A percentile compares a stretch with the other conserved stretches of the same genome.
These are phyloP conservation scores for Nemapogon koenigi DNA, from an alignment of 2,888 invertebrate genomes.

Conservation along the genomic window DNA sequence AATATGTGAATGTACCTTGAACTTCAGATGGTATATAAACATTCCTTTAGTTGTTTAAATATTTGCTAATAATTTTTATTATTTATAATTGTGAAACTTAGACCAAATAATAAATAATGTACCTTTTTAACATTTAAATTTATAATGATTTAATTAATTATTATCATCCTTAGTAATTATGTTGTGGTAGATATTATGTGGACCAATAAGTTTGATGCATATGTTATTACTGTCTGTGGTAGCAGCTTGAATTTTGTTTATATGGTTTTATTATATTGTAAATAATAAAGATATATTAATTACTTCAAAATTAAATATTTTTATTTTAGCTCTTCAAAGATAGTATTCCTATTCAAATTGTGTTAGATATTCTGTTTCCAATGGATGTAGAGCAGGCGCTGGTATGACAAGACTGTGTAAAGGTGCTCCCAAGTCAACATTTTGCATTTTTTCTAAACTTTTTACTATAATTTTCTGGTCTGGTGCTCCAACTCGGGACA, in stretches of 20 bases:
- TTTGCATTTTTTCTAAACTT: constrained; percentile 75
- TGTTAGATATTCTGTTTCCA: constrained; percentile 87
- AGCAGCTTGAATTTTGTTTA: constrained; percentile 54
- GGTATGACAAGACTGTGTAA: constrained; percentile 94
- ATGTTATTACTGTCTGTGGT: constrained; percentile 49
- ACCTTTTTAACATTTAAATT: constrained; percentile 57
- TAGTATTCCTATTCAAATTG: constrained; percentile 61
- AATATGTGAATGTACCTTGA: constrained; percentile 18
- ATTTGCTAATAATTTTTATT: constrained; percentile 49
- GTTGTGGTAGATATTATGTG: constrained; percentile 59
- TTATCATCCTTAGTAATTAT: constrained; percentile 41
- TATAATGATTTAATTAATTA: constrained; percentile 44
- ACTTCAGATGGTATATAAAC: constrained; percentile 55
- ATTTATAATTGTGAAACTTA: constrained; percentile 61
- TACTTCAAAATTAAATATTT: constrained; percentile 20
- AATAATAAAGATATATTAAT: constrained; percentile 60
- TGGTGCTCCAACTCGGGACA: constrained; percentile 90
- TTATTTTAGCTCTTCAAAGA: neutral
- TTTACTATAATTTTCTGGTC: constrained; percentile 81
- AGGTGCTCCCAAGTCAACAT: constrained; percentile 82
- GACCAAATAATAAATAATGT: constrained; percentile 66
- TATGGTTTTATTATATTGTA: constrained; percentile 52
- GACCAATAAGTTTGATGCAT: constrained; percentile 54
- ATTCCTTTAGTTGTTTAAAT: constrained; percentile 55
- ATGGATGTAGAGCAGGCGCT: constrained; percentile 82